Percentiles rank a stretch among this genome's conserved stretches.
Evolutionary conservation across 2,888 invertebrate species (phyloP).

Genomic region (Lamellibrachia satsuma): DNA sequence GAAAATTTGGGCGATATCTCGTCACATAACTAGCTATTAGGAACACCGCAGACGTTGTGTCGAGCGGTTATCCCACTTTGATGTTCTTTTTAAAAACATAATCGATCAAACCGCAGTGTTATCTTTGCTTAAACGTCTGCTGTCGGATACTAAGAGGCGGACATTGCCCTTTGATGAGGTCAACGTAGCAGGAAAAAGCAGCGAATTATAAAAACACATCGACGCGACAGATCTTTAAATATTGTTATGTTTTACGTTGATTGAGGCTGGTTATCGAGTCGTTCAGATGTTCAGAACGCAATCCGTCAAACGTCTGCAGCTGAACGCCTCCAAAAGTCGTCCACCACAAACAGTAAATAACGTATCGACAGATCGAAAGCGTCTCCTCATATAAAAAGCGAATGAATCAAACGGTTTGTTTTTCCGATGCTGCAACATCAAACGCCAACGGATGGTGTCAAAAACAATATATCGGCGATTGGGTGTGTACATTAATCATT

Average conservation of each 20-base stretch:
- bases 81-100: background rate
- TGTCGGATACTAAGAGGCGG: background rate
- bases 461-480: background rate
- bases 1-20: background rate
- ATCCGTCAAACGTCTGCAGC: background rate
- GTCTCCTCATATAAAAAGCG: background rate
- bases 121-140: background rate
- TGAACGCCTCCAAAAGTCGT: background rate
- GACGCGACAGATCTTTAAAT: background rate
- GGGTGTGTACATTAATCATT: background rate
- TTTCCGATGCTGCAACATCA: background rate
- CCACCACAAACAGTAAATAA: background rate
- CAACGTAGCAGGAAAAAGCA: background rate
- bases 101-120: background rate
- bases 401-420: background rate
- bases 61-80: background rate
- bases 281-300: background rate
- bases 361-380: background rate
- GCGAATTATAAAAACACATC: background rate
- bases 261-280: conserved; percentile 3
- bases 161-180: background rate
- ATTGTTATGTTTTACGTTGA: conserved; percentile 2
- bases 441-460: background rate
- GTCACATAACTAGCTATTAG: background rate
- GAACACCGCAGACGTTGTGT: background rate